A percentile compares a stretch with the other conserved stretches of the same genome.
These are phyloP conservation scores for Aspidiotus rigidus DNA, from an alignment of 2,888 invertebrate species.

Conservation along the genomic window DNA sequence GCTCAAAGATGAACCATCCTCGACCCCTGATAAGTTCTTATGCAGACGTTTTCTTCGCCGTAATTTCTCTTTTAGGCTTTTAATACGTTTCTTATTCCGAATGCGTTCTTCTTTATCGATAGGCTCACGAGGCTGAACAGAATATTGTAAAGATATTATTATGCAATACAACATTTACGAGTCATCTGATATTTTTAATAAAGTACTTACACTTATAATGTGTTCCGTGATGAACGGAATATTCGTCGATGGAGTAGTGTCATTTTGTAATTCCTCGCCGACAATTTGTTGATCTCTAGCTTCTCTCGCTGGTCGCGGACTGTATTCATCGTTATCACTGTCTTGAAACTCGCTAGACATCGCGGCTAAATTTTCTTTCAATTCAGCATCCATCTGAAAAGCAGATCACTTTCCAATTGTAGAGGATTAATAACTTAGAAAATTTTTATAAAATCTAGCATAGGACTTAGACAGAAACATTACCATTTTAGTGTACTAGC, in stretches of 20 bases:
- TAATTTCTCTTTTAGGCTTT: slow-evolving; percentile 39
- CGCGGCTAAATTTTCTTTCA: slow-evolving; percentile 36
- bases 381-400: slow-evolving; percentile 36
- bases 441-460: too few relatives aligned
- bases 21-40: slow-evolving; percentile 8
- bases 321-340: slow-evolving; percentile 24
- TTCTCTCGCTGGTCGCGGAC: slow-evolving; percentile 2
- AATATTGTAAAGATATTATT: neutral
- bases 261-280: neutral
- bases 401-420: neutral
- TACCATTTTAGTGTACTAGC: too few relatives aligned
- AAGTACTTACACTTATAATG: slow-evolving; percentile 54
- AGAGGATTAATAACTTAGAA: too few relatives aligned
- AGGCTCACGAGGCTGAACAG: slow-evolving; percentile 27
- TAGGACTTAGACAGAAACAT: too few relatives aligned
- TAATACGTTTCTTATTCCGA: slow-evolving; percentile 34
- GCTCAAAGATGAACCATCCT: neutral
- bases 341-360: slow-evolving; percentile 29
- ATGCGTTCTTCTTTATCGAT: slow-evolving; percentile 17
- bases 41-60: slow-evolving; percentile 6
- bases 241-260: neutral
- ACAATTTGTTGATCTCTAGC: slow-evolving; percentile 3
- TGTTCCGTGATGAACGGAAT: slow-evolving; percentile 51
- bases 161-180: neutral
- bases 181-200: neutral